phyloP scores from a whole-genome alignment of 2,888 invertebrate genomes.

The Aphrophora alni region DNA sequence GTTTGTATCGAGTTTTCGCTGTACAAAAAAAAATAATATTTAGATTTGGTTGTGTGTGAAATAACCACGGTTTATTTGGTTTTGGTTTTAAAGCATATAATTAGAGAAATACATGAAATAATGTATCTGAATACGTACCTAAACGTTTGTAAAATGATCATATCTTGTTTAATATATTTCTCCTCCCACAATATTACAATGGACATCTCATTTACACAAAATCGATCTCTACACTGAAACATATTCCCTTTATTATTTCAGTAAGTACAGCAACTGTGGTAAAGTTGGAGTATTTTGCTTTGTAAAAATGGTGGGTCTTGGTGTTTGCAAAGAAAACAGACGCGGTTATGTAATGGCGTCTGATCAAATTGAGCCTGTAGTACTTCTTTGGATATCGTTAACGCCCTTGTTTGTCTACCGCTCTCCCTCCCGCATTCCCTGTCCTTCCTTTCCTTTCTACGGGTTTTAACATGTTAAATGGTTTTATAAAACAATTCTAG shows the following conservation, averaged over 20 bases:
- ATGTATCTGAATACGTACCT: no score
- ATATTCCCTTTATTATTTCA: background rate
- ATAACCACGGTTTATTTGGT: no score
- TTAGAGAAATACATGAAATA: no score
- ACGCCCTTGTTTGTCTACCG: background rate
- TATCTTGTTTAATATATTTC: no score
- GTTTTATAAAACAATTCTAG: background rate
- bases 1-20: no score
- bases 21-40: no score
- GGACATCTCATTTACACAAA: no score
- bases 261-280: background rate
- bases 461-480: background rate
- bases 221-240: background rate
- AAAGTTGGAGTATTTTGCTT: background rate
- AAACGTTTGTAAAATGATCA: no score
- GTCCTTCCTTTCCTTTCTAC: background rate
- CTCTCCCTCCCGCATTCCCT: background rate
- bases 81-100: no score
- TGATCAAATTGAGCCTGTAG: background rate
- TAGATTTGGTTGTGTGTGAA: no score
- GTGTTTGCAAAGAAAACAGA: conserved; percentile 2
- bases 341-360: background rate
- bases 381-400: conserved; percentile 7
- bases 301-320: background rate
- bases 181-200: no score